Evolutionary conservation across 2,888 invertebrate species (phyloP), one percentile per base, ranked within the genome.

Genomic region (Coenonympha glycerion): DNA sequence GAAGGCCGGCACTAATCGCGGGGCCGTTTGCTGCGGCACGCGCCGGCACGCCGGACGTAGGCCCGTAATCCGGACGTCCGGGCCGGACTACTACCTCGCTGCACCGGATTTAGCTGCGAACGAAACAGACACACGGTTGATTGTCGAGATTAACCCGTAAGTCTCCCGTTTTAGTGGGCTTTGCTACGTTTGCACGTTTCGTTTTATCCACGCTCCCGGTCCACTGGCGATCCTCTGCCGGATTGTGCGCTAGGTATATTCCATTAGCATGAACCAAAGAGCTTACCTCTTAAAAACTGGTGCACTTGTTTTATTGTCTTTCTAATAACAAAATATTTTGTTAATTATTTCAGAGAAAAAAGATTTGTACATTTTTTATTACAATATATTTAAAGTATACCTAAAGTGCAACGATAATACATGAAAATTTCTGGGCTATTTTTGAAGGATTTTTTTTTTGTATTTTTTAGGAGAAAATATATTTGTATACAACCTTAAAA

Each of bases 1-100:
- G 71, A 64, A 76, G 79, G 81, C 75, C 79, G 77, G 73, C 69
- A 56, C 76, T 86, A 87, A 87, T 87, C 84, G 76, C 76, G 36
- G 65, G 60, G 64, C 58, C 67, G 65, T 57, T 71, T 85, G 85
- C 85, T 69, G 57, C 64, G 81, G 70, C 86, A 86, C 86, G 86
- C 75, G 57, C 58, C 65, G 69, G 58, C 66, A 64, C 66, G 69
- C 77, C 73, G 73, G 72, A 64, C 64, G 62, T 62, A 68, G 67
- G 65, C 68, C 63, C 62, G 71, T 76, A 76, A 81, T 77, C 81
- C 79, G 55, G 60, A 66, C 62, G 65, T 63, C 64, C 65, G 71
- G 74, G 41, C 22, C 45, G 47, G 47, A 48, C 33, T 6, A 33
- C 36, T 3, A 11, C 8, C 22, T 39, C 34, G 42, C 49, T 58